Evolutionary conservation across 2,888 invertebrate genomes (phyloP).

Genomic region (Oscheius sp.): DNA sequence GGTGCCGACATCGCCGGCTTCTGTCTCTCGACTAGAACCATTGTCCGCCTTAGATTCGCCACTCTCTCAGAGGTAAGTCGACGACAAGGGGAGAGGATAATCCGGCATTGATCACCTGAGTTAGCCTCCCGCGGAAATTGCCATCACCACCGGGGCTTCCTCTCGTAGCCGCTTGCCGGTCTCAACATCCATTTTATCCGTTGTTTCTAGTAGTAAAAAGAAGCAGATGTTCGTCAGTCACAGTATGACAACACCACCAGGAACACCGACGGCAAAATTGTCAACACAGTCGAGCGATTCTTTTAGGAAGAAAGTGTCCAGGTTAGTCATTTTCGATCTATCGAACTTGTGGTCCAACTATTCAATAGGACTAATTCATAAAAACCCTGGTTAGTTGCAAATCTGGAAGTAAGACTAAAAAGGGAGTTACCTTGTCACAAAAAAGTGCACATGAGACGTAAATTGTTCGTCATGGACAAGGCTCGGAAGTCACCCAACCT

Average conservation of each 20-base stretch:
- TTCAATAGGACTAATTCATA: not conserved
- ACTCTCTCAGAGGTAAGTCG: constrained; percentile 18
- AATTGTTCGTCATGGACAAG: too few species aligned
- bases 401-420: too few species aligned
- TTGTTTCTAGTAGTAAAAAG: not conserved
- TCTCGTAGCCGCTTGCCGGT: not conserved
- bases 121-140: constrained; percentile 21
- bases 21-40: constrained; percentile 36
- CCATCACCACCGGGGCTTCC: constrained; percentile 21
- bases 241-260: constrained; percentile 52
- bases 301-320: constrained; percentile 45
- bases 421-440: too few species aligned
- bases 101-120: constrained; percentile 29
- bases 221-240: constrained; percentile 33
- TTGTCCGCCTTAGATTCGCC: constrained; percentile 23
- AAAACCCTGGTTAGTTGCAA: too few species aligned
- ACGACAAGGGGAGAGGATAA: not conserved
- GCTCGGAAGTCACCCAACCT: not conserved
- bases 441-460: too few species aligned
- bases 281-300: constrained; percentile 42
- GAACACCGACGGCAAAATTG: constrained; percentile 47
- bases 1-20: constrained; percentile 62
- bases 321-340: constrained; percentile 9
- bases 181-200: not conserved
- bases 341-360: not conserved